Evolutionary conservation across 2,113 vertebrate species (phyloP), one percentile per base, ranked within the genome.

Genomic region (Epinephelus lanceolatus): DNA sequence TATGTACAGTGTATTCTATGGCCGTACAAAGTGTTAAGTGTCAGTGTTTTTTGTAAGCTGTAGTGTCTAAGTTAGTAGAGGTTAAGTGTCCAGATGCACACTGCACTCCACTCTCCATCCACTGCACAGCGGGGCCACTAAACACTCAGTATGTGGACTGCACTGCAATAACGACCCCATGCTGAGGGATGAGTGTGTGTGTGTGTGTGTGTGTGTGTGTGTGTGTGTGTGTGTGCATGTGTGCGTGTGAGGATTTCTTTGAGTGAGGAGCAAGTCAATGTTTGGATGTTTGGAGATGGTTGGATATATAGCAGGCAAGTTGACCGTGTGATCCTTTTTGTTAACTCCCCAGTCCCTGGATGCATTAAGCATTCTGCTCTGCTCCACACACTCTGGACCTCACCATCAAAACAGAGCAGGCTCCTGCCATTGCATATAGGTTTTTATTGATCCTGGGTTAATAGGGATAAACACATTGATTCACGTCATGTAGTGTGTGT

Each of bases 81-180:
- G 83, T 91, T 87, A 92, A 91, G 75, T 87, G 80, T 63, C 71
- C 74, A 69, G 56, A 71, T 78, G 65, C 82, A 79, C 79, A 51
- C 19, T 37, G 40, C 47, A 45, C 81, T 82, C 37, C 49, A 40
- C 67, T 88, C 71, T 27, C 67, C 65, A 81, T 80, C 62, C 69
- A 51, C 40, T 13, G 55, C 84, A 57, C 87, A 89, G 85, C 85
- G 56, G 70, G 85, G 40, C 42, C 67, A 75, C 74, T 59, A 49
- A 82, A 62, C 84, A 75, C 83, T 82, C 73, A 79, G 69, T 77
- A 71, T 86, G 80, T 83, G 77, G 59, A 76, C 70, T 75, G 55
- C 49, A 69, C 75, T 66, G 52, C 63, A 55, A 63, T 78, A 83
- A 87, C 21, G 0, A 76, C 81, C 80, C 33, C 89, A 61, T 62